These are phyloP conservation scores for Sus scrofa DNA, from an alignment of 2,113 vertebrate species.

Conservation along the genomic window DNA sequence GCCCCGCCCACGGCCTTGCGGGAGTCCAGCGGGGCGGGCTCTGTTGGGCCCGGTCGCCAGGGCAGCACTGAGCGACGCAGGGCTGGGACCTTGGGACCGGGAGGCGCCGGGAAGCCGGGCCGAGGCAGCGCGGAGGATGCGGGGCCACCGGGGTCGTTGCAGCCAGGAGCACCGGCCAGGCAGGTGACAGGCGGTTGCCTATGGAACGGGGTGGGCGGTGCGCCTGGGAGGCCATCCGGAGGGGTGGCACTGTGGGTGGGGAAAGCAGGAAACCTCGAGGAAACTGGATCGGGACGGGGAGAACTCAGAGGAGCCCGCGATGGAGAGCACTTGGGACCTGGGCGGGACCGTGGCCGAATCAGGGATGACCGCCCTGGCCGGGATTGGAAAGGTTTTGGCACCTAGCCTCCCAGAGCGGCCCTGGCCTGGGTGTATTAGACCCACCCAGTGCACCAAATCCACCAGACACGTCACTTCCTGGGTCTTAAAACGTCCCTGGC, in stretches of 20 bases:
- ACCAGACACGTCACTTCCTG: neutral
- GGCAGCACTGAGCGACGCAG: slow-evolving; percentile 53
- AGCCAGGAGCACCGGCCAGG: neutral
- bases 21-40: too few species aligned
- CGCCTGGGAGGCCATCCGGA: neutral
- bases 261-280: neutral
- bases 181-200: slow-evolving; percentile 61
- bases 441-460: fast-evolving
- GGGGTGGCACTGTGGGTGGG: neutral
- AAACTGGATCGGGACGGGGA: neutral
- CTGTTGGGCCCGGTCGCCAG: slow-evolving; percentile 65
- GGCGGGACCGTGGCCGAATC: neutral
- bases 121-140: neutral
- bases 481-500: neutral
- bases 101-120: neutral
- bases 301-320: too few species aligned
- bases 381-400: neutral
- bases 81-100: neutral
- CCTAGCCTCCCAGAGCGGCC: neutral
- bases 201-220: neutral
- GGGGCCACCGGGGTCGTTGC: neutral
- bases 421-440: too few species aligned
- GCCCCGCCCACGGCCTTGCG: neutral
- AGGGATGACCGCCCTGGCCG: too few species aligned
- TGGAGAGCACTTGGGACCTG: neutral